Evolutionary conservation across 1,140 invertebrate genomes (phyloP).

Genomic region (Halictus rubicundus): DNA sequence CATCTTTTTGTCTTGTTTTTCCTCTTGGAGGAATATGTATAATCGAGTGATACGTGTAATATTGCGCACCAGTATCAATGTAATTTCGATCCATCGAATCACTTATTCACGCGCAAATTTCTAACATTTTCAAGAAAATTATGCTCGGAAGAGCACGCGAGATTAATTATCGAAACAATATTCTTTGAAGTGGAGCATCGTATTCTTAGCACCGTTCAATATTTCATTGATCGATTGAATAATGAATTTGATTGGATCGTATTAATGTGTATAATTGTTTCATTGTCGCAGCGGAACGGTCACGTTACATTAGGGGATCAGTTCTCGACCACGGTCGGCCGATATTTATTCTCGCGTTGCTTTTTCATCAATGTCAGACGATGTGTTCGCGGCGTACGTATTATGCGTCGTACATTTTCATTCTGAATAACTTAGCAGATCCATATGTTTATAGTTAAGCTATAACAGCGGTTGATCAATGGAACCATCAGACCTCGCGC

Average conservation of each 20-base stretch:
- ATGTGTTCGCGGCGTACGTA: neutral
- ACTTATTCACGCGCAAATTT: conserved; percentile 10
- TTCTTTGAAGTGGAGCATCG: neutral
- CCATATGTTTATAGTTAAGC: conserved; percentile 53
- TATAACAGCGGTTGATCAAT: conserved; percentile 54
- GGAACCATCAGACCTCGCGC: conserved; percentile 53
- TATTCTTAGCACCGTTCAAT: neutral
- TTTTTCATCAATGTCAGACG: neutral
- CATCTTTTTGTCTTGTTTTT: neutral
- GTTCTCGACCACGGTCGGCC: neutral
- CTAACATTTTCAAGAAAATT: neutral
- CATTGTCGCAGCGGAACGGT: neutral
- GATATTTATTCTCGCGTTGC: neutral
- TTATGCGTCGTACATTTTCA: conserved; percentile 32
- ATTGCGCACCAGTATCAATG: neutral
- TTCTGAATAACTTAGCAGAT: conserved; percentile 30
- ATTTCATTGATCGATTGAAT: conserved; percentile 25
- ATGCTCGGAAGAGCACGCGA: neutral
- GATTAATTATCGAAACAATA: neutral
- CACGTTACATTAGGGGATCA: neutral
- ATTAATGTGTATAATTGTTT: conserved; percentile 24
- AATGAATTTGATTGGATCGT: conserved; percentile 22
- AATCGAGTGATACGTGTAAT: too few species aligned
- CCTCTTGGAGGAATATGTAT: neutral
- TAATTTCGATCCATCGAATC: conserved; percentile 9